phyloP scores from a whole-genome alignment of 2,113 vertebrate species.

The Otis tarda region DNA sequence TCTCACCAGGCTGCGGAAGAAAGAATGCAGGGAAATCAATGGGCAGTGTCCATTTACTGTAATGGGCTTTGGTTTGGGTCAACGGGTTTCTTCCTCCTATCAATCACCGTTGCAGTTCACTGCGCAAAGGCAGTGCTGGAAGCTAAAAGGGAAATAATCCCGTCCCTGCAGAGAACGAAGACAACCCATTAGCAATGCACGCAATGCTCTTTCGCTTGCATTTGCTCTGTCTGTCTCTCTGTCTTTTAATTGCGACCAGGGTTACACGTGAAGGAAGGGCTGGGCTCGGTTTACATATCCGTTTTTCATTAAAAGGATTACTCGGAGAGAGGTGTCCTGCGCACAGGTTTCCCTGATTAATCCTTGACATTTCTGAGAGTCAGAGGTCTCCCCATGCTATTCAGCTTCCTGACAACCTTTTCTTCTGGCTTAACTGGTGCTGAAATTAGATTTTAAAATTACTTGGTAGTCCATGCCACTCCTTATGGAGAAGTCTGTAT shows the following conservation, averaged over 20 bases:
- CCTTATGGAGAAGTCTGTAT: not conserved
- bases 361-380: conserved; percentile 20
- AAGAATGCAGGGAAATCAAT: not conserved
- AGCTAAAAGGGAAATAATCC: not conserved
- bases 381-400: not conserved
- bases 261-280: not conserved
- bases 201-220: fast-evolving
- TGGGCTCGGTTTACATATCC: not conserved
- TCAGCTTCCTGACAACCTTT: conserved; percentile 10
- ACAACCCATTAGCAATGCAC: not conserved
- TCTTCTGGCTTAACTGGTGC: not conserved
- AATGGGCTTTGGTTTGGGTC: conserved; percentile 44
- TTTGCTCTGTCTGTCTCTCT: not conserved
- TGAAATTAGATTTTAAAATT: conserved; percentile 15
- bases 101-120: conserved; percentile 14
- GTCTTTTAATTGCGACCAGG: not conserved
- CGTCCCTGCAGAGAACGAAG: not conserved
- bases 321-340: not conserved
- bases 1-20: not conserved
- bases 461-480: not conserved
- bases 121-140: conserved; percentile 2
- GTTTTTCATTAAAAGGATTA: not conserved
- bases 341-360: not conserved
- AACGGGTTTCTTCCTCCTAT: conserved; percentile 38
- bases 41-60: conserved; percentile 2